A percentile compares a stretch with the other conserved stretches of the same genome.
Conservation (phyloP, 2,113 vertebrate species). For the Scytalopus superciliaris region DNA sequence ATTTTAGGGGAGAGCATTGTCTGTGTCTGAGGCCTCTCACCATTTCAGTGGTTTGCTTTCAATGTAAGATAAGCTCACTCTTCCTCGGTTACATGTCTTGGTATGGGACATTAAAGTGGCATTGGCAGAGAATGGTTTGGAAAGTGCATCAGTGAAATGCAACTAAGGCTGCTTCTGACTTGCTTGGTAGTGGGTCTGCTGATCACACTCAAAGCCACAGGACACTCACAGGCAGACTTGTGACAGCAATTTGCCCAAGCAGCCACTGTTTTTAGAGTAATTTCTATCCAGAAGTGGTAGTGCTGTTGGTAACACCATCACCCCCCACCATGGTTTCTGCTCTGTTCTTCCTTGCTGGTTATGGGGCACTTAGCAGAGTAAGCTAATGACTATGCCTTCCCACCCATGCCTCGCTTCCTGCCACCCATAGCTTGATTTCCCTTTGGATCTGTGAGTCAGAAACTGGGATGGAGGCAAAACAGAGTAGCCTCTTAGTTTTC, state of each 20-base stretch:
- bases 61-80: background rate
- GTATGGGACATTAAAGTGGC: background rate
- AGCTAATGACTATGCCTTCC: background rate
- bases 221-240: background rate
- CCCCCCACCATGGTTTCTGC: background rate
- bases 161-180: background rate
- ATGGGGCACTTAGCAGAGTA: background rate
- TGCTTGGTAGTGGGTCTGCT: background rate
- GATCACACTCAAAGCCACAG: background rate
- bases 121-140: background rate
- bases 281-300: background rate
- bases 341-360: background rate
- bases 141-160: background rate
- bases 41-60: background rate
- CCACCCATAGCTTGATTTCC: background rate
- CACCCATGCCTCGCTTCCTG: constrained; percentile 3
- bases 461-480: background rate
- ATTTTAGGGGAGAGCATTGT: background rate
- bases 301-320: background rate
- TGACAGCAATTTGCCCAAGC: fast-evolving
- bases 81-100: background rate
- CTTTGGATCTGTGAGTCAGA: constrained; percentile 6
- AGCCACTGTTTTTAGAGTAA: background rate
- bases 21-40: background rate
- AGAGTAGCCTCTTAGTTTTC: background rate